phyloP scores from a whole-genome alignment of 2,113 vertebrate genomes.

The Pycnonotus jocosus region DNA sequence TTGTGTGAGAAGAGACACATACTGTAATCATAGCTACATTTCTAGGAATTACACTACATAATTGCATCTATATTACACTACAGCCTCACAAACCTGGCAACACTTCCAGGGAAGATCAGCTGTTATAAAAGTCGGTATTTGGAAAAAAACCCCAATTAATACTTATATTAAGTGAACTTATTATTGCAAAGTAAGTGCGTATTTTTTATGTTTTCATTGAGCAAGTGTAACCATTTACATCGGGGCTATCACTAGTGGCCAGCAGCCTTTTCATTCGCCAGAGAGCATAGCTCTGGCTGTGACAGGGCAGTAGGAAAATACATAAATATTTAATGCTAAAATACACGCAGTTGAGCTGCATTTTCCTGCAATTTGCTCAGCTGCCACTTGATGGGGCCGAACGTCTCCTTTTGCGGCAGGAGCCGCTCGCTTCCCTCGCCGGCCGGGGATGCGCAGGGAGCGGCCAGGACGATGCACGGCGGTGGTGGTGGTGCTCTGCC shows the following conservation, averaged over 20 bases:
- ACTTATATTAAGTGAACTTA: not conserved
- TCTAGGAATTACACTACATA: not conserved
- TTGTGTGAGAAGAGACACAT: not conserved
- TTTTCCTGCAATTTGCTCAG: constrained; percentile 19
- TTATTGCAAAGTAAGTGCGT: not conserved
- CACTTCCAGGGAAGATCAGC: not conserved
- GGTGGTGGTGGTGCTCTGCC: not conserved
- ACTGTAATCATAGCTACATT: not conserved
- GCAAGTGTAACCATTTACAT: not conserved
- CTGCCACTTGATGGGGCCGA: constrained; percentile 66
- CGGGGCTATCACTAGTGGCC: not conserved
- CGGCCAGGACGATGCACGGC: fast-evolving
- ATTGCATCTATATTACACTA: not conserved
- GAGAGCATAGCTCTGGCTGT: not conserved
- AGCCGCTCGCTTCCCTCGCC: not conserved
- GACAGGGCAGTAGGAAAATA: not conserved
- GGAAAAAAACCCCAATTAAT: not conserved
- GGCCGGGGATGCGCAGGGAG: not conserved
- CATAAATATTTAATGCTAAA: not conserved
- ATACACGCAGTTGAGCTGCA: fast-evolving
- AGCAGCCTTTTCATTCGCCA: not conserved
- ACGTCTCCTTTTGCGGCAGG: not conserved
- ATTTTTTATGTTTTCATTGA: not conserved
- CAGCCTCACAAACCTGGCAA: not conserved
- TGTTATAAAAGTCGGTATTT: not conserved